Percentiles rank a stretch among this genome's conserved stretches.
phyloP scores from a whole-genome alignment of 2,113 vertebrate species.

The Furnarius figulus region DNA sequence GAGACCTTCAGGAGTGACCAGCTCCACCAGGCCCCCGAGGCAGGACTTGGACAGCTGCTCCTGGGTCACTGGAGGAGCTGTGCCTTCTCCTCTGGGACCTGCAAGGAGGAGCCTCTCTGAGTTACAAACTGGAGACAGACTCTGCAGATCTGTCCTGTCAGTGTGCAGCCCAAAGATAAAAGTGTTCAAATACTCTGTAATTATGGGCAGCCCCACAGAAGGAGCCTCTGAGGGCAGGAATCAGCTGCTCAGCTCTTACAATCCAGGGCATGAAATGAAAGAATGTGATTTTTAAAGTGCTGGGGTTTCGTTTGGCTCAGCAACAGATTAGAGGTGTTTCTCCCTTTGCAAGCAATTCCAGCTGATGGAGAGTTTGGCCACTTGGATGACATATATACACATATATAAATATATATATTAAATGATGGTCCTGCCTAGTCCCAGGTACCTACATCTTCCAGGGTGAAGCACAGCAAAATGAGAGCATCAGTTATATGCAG shows the following conservation, averaged over 20 bases:
- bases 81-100: background rate
- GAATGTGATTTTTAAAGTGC: background rate
- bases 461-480: background rate
- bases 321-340: background rate
- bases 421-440: background rate
- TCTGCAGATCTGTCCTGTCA: background rate
- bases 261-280: constrained; percentile 1
- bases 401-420: background rate
- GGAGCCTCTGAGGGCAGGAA: background rate
- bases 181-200: background rate
- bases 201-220: constrained; percentile 21
- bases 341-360: background rate
- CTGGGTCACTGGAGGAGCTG: background rate
- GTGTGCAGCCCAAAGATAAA: background rate
- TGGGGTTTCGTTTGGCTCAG: background rate
- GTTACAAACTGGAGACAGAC: background rate
- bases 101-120: background rate
- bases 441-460: background rate
- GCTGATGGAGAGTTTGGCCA: background rate
- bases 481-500: background rate
- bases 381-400: background rate
- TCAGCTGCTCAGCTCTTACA: constrained; percentile 18
- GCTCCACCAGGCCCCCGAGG: background rate
- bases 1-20: background rate
- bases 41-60: background rate